Evolutionary conservation across 2,888 invertebrate species (phyloP).

Genomic region (Drosophila buzzatii): DNA sequence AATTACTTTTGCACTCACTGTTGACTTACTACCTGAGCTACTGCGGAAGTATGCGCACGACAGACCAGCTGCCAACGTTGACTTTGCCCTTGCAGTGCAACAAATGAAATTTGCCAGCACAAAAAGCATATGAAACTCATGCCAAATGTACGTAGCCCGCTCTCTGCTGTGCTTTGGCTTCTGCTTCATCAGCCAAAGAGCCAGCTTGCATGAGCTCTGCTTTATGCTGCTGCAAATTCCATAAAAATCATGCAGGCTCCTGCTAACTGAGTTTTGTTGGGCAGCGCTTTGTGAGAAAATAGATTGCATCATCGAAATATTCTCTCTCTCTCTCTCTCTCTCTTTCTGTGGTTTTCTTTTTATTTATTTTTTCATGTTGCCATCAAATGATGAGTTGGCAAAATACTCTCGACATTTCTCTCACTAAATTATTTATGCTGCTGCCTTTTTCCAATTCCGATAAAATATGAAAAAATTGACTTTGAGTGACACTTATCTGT

Average conservation of each 20-base stretch:
- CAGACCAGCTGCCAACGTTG: slow-evolving; percentile 5
- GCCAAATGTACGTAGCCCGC: slow-evolving; percentile 29
- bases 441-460: not conserved
- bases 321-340: not conserved
- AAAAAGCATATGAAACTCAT: slow-evolving; percentile 35
- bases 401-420: slow-evolving; percentile 15
- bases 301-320: slow-evolving; percentile 47
- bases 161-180: not conserved
- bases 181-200: slow-evolving; percentile 4
- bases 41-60: not conserved
- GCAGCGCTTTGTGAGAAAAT: slow-evolving; percentile 43
- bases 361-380: slow-evolving; percentile 5
- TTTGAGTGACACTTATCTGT: slow-evolving; percentile 19
- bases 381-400: slow-evolving; percentile 27
- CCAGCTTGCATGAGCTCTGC: slow-evolving; percentile 7
- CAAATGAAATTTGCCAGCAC: slow-evolving; percentile 55
- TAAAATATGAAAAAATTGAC: slow-evolving; percentile 13
- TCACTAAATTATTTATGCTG: slow-evolving; percentile 14
- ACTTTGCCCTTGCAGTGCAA: slow-evolving; percentile 26
- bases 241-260: slow-evolving; percentile 53
- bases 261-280: slow-evolving; percentile 35
- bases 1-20: slow-evolving; percentile 45
- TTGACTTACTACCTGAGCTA: slow-evolving; percentile 50
- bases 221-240: slow-evolving; percentile 39
- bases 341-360: slow-evolving; percentile 19